Evolutionary conservation across 2,797 vertebrate species (phyloP).

Genomic region (Danio choprae): DNA sequence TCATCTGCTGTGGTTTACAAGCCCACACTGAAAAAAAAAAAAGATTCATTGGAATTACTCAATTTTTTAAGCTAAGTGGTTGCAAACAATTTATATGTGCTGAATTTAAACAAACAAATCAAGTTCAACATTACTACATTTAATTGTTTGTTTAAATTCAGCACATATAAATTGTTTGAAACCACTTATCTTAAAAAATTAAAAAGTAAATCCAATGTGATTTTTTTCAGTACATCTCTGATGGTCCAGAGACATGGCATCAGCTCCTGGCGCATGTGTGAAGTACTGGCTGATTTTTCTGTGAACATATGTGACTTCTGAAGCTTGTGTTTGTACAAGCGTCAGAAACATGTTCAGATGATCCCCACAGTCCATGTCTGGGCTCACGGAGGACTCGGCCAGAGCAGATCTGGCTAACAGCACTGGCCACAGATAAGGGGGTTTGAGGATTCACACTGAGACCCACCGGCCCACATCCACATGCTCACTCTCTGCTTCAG

Average conservation of each 20-base stretch:
- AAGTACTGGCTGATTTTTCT: slow-evolving; percentile 25
- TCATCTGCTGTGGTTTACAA: slow-evolving; percentile 20
- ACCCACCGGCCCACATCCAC: slow-evolving; percentile 41
- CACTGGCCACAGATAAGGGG: slow-evolving; percentile 47
- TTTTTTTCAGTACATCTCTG: not conserved
- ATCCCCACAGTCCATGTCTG: slow-evolving; percentile 29
- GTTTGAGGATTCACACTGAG: slow-evolving; percentile 51
- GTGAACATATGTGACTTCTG: slow-evolving; percentile 40
- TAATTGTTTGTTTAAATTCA: no score
- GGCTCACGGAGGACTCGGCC: slow-evolving; percentile 40
- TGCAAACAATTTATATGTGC: no score
- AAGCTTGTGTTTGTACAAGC: slow-evolving; percentile 35
- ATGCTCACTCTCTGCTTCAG: slow-evolving; percentile 20
- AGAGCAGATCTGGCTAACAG: slow-evolving; percentile 44
- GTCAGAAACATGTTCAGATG: slow-evolving; percentile 24
- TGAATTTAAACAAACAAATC: no score
- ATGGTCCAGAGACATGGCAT: slow-evolving; percentile 8
- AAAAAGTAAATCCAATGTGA: no score
- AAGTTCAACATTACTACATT: no score
- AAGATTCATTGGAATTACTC: no score
- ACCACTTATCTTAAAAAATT: no score
- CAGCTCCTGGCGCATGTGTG: slow-evolving; percentile 6
- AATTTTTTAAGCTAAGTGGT: no score
- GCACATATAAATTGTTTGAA: no score
- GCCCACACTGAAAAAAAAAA: no score